phyloP scores from a whole-genome alignment of 2,113 vertebrate genomes.

The Casuarius casuarius region DNA sequence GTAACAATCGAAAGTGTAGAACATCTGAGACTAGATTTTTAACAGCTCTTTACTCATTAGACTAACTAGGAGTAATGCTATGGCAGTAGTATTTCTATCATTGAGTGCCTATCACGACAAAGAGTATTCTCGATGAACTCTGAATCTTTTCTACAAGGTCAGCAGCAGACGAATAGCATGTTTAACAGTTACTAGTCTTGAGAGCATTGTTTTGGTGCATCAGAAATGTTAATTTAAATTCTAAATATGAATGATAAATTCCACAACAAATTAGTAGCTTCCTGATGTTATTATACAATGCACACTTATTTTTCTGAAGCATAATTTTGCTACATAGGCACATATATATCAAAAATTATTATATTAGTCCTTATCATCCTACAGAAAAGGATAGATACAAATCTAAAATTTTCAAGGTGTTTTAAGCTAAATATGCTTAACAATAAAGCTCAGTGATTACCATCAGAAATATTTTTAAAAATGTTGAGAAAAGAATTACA shows the following conservation, averaged over 20 bases:
- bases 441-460: background rate
- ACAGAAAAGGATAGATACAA: background rate
- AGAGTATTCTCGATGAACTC: background rate
- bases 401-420: background rate
- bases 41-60: background rate
- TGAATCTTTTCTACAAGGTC: background rate
- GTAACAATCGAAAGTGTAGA: background rate
- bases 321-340: slow-evolving; percentile 10
- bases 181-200: slow-evolving; percentile 19
- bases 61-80: background rate
- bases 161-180: background rate
- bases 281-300: background rate
- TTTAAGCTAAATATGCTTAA: background rate
- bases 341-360: background rate
- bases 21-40: background rate
- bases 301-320: background rate
- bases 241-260: slow-evolving; percentile 30
- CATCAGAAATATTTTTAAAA: background rate
- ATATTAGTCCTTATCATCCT: background rate
- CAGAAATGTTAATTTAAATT: slow-evolving; percentile 13
- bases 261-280: slow-evolving; percentile 31
- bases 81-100: background rate
- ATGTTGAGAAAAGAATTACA: background rate
- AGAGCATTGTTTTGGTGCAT: slow-evolving; percentile 8
- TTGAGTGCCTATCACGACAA: background rate